These are phyloP conservation scores for Peromyscus eremicus DNA, from an alignment of 2,797 vertebrate genomes.

Conservation along the genomic window DNA sequence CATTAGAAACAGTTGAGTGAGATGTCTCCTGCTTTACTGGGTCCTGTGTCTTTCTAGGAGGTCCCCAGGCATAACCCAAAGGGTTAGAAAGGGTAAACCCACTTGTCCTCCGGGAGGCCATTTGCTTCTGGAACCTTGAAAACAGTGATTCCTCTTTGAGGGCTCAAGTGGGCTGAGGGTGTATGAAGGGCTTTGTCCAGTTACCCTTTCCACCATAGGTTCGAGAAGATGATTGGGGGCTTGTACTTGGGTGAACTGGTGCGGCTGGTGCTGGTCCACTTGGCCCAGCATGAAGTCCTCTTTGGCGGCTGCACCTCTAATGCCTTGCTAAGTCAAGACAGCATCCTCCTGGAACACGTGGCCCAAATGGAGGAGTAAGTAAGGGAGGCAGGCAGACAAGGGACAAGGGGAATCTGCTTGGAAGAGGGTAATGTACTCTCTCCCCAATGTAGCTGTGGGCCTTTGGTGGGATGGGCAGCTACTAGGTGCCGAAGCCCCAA, in stretches of 20 bases:
- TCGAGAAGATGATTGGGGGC: slow-evolving; percentile 94
- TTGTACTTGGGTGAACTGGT: slow-evolving; percentile 93
- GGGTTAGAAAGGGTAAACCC: not conserved
- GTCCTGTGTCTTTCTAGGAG: not conserved
- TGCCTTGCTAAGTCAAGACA: slow-evolving; percentile 78
- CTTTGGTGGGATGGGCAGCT: not conserved
- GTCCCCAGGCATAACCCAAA: not conserved
- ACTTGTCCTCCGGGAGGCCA: rapidly evolving
- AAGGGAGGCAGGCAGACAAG: not conserved
- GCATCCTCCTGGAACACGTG: slow-evolving; percentile 84
- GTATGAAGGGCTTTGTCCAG: not conserved
- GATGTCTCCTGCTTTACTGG: not conserved
- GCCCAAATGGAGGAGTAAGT: slow-evolving; percentile 90
- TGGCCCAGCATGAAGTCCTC: slow-evolving; percentile 86
- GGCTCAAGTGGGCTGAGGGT: not conserved
- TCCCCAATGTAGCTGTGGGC: not conserved
- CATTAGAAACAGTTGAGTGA: not conserved
- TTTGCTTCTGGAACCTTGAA: not conserved
- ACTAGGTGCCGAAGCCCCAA: not conserved
- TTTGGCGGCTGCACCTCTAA: slow-evolving; percentile 85
- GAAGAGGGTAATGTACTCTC: not conserved
- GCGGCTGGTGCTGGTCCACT: slow-evolving; percentile 86
- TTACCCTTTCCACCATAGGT: slow-evolving; percentile 84
- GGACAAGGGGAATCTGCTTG: not conserved
- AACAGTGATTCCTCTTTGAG: not conserved